These are phyloP conservation scores for Buphagus erythrorhynchus DNA, from an alignment of 2,797 vertebrate genomes.

Conservation along the genomic window DNA sequence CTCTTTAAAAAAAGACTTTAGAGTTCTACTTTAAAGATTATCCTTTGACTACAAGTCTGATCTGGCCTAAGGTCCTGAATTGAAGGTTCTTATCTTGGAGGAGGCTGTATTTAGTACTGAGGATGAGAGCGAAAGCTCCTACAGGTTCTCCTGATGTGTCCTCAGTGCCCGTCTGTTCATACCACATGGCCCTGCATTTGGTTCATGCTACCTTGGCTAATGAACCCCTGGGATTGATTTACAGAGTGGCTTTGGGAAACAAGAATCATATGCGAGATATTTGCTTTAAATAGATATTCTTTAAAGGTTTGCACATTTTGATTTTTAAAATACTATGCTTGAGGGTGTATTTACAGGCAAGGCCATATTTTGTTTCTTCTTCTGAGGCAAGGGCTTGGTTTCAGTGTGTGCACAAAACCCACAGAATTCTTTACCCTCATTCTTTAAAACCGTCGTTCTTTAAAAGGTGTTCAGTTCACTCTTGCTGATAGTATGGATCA, in stretches of 20 bases:
- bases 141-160: not conserved
- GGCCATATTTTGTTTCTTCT: accelerated
- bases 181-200: not conserved
- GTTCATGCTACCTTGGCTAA: not conserved
- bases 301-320: not conserved
- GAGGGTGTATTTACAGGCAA: not conserved
- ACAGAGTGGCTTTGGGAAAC: not conserved
- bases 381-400: not conserved
- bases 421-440: no score
- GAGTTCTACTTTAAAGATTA: not conserved
- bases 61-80: not conserved
- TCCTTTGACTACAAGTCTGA: not conserved
- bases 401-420: not conserved
- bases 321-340: not conserved
- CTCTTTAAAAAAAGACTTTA: not conserved
- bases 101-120: not conserved
- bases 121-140: not conserved
- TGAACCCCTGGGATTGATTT: not conserved
- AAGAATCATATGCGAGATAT: accelerated
- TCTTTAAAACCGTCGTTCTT: no score
- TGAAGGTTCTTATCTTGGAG: not conserved
- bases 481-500: not conserved
- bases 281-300: not conserved
- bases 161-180: not conserved
- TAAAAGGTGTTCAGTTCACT: not conserved